Evolutionary conservation across 1,140 invertebrate genomes (phyloP).

Genomic region (Eurosta solidaginis): DNA sequence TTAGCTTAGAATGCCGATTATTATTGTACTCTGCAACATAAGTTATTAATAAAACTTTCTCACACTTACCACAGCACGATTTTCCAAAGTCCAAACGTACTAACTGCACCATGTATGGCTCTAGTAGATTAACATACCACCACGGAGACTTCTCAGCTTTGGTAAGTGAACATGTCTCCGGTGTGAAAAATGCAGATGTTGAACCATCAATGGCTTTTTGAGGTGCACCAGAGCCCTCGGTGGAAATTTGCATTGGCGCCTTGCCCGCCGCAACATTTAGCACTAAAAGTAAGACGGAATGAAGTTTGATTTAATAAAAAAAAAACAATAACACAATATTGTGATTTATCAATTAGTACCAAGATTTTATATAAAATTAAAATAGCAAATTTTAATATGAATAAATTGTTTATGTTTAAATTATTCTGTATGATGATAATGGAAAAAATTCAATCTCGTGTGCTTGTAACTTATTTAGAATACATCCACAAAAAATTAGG

Average conservation of each 20-base stretch:
- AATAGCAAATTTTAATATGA: no score
- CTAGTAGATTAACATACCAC: conserved; percentile 95
- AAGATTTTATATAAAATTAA: no score
- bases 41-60: neutral
- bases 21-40: no score
- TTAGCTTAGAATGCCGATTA: no score
- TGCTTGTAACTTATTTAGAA: no score
- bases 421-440: no score
- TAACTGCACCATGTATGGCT: conserved; percentile 93
- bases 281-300: conserved; percentile 66
- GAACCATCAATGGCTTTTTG: conserved; percentile 91
- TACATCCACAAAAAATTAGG: no score
- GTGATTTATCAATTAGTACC: neutral
- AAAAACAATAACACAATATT: neutral
- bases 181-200: conserved; percentile 79
- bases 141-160: conserved; percentile 81
- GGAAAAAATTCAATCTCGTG: no score
- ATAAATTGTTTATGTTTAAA: no score
- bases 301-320: neutral
- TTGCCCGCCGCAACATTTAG: conserved; percentile 94
- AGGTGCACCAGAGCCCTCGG: conserved; percentile 80
- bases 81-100: conserved; percentile 91
- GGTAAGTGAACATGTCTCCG: conserved; percentile 86
- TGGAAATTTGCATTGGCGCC: conserved; percentile 92
- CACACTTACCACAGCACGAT: conserved; percentile 82